Percentiles rank a stretch among this genome's conserved stretches.
These are phyloP conservation scores for Luffia ferchaultella DNA, from an alignment of 2,888 invertebrate species.

Conservation along the genomic window DNA sequence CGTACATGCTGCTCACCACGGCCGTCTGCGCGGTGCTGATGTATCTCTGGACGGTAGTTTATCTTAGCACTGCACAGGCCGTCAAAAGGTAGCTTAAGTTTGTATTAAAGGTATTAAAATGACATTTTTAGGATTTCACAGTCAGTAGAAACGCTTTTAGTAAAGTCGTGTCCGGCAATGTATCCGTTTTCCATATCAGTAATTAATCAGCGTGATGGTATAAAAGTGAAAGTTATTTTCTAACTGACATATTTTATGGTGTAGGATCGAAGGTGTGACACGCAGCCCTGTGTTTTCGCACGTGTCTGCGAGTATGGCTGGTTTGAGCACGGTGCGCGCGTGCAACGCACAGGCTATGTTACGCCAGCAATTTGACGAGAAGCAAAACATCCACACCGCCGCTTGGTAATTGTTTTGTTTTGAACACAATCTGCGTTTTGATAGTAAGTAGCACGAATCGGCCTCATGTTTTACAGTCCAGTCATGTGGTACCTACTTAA, in stretches of 20 bases:
- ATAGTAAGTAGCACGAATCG: no score
- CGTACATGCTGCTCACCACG: slow-evolving; percentile 72
- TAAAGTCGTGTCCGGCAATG: no score
- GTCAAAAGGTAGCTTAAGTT: slow-evolving; percentile 65
- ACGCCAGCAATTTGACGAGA: slow-evolving; percentile 70
- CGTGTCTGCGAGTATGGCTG: slow-evolving; percentile 80
- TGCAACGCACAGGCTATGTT: slow-evolving; percentile 73
- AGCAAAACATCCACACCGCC: slow-evolving; percentile 72
- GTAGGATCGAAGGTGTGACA: slow-evolving; percentile 61
- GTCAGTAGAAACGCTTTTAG: no score
- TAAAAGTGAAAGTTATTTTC: no score
- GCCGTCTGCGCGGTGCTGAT: slow-evolving; percentile 70
- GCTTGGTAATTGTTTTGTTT: slow-evolving; percentile 65
- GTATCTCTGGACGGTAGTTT: slow-evolving; percentile 70
- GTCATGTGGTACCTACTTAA: no score
- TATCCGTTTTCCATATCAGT: no score
- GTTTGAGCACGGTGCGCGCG: slow-evolving; percentile 80
- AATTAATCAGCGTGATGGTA: no score
- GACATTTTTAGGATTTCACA: no score
- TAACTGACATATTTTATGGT: no score
- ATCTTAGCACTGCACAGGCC: slow-evolving; percentile 75
- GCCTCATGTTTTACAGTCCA: no score
- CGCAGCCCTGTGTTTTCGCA: slow-evolving; percentile 87
- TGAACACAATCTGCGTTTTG: no score
- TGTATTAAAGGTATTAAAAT: no score